Percentiles rank a stretch among this genome's conserved stretches.
These are phyloP conservation scores for Lasioglossum albipes DNA, from an alignment of 1,140 invertebrate genomes.

Conservation along the genomic window DNA sequence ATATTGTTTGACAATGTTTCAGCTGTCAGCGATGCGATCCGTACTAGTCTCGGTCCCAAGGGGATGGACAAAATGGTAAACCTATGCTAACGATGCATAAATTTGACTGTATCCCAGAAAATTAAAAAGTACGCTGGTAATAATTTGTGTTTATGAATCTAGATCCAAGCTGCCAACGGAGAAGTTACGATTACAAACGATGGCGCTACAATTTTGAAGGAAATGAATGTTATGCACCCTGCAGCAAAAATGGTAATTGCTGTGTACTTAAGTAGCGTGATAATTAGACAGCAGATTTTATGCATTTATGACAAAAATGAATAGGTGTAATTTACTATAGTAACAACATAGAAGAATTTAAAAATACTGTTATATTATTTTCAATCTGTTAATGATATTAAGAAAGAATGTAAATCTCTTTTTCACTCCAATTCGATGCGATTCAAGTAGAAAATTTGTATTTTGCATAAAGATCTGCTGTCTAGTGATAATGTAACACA, in stretches of 20 bases:
- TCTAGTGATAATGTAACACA: too few relatives aligned
- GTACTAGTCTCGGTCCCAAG: conserved; percentile 97
- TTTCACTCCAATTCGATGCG: too few relatives aligned
- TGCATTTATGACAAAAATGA: too few relatives aligned
- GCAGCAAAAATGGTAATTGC: conserved; percentile 98
- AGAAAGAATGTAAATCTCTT: too few relatives aligned
- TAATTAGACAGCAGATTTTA: not conserved
- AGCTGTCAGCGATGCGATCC: conserved; percentile 99
- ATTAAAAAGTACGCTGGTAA: conserved; percentile 16
- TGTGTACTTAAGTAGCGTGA: not conserved
- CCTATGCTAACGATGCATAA: not conserved
- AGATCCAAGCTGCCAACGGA: conserved; percentile 97
- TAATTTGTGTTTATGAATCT: conserved; percentile 42
- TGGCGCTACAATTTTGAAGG: conserved; percentile 99
- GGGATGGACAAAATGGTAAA: conserved; percentile 99
- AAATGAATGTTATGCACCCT: conserved; percentile 99
- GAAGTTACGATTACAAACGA: conserved; percentile 99
- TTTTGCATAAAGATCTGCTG: too few relatives aligned
- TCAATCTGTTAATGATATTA: too few relatives aligned
- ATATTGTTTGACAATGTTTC: conserved; percentile 69
- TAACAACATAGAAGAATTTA: too few relatives aligned
- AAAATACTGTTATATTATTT: too few relatives aligned
- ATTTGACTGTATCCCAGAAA: conserved; percentile 19
- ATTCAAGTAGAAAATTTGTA: too few relatives aligned
- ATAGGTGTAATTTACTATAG: too few relatives aligned